phyloP scores from a whole-genome alignment of 2,113 vertebrate genomes.

The Phyllopteryx taeniolatus region DNA sequence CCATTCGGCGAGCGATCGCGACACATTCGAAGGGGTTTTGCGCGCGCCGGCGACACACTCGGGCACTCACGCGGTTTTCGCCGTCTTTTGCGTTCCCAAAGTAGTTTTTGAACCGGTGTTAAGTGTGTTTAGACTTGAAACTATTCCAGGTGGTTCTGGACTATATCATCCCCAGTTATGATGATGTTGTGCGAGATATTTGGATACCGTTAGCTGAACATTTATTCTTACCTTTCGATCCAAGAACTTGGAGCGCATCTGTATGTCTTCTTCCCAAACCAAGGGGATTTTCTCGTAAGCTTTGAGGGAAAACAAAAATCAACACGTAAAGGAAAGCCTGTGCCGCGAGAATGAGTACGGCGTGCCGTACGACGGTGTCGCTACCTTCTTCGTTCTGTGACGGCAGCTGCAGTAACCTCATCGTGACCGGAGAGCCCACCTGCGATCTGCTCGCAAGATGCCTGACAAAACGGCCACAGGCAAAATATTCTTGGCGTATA shows the following conservation, averaged over 20 bases:
- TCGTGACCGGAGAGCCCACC: conserved; percentile 76
- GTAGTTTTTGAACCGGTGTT: too few relatives aligned
- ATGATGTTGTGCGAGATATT: too few relatives aligned
- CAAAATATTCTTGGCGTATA: too few relatives aligned
- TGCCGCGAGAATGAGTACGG: background rate
- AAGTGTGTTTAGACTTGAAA: too few relatives aligned
- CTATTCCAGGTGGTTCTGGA: too few relatives aligned
- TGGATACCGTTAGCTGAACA: background rate
- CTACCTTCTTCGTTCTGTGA: conserved; percentile 66
- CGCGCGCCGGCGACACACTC: too few relatives aligned
- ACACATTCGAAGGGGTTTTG: too few relatives aligned
- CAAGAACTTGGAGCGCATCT: conserved; percentile 81
- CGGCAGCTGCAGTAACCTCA: conserved; percentile 74
- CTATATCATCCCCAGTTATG: too few relatives aligned
- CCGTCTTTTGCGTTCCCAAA: too few relatives aligned
- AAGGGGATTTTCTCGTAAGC: conserved; percentile 77
- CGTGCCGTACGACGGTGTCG: background rate
- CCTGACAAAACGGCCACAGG: conserved; percentile 56
- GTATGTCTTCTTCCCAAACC: conserved; percentile 83
- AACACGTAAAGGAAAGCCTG: background rate
- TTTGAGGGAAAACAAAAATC: conserved; percentile 32
- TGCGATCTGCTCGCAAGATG: conserved; percentile 79
- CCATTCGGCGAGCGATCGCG: too few relatives aligned
- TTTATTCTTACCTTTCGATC: conserved; percentile 81
- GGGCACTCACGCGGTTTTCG: too few relatives aligned